phyloP scores from a whole-genome alignment of 2,888 invertebrate genomes.

The Rosalia funebris region DNA sequence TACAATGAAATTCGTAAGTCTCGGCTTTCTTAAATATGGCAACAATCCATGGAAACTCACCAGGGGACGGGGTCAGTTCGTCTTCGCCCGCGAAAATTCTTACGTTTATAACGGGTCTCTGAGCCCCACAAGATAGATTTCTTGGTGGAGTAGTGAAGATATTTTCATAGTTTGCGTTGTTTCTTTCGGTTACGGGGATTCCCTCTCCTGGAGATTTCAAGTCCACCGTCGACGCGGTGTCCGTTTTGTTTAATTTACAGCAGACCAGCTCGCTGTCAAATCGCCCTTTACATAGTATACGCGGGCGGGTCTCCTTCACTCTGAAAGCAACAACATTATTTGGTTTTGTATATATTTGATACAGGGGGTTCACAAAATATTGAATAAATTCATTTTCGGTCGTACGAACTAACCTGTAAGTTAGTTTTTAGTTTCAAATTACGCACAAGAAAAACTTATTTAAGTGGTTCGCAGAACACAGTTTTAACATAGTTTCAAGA shows the following conservation, averaged over 20 bases:
- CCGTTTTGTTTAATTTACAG: constrained; percentile 13
- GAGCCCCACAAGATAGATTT: constrained; percentile 37
- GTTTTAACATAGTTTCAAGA: too few relatives aligned
- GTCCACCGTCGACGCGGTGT: neutral
- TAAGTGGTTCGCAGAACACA: too few relatives aligned
- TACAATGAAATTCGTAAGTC: constrained; percentile 38
- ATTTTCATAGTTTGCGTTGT: neutral
- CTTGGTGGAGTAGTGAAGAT: neutral
- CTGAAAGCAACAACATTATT: too few relatives aligned
- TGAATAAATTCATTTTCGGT: too few relatives aligned
- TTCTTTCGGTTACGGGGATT: neutral
- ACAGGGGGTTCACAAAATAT: too few relatives aligned
- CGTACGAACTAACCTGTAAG: too few relatives aligned
- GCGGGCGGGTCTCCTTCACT: neutral
- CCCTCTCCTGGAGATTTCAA: constrained; percentile 2
- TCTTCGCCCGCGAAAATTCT: constrained; percentile 41
- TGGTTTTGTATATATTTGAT: too few relatives aligned
- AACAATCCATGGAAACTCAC: constrained; percentile 50
- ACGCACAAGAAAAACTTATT: too few relatives aligned
- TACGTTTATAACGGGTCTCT: constrained; percentile 37
- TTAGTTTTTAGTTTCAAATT: too few relatives aligned
- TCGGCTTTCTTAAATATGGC: constrained; percentile 41
- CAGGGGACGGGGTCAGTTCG: constrained; percentile 35
- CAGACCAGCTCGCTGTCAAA: constrained; percentile 25
- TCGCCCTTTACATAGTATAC: constrained; percentile 19